These are phyloP conservation scores for Elysia chlorotica DNA, from an alignment of 1,140 invertebrate genomes.

Conservation along the genomic window DNA sequence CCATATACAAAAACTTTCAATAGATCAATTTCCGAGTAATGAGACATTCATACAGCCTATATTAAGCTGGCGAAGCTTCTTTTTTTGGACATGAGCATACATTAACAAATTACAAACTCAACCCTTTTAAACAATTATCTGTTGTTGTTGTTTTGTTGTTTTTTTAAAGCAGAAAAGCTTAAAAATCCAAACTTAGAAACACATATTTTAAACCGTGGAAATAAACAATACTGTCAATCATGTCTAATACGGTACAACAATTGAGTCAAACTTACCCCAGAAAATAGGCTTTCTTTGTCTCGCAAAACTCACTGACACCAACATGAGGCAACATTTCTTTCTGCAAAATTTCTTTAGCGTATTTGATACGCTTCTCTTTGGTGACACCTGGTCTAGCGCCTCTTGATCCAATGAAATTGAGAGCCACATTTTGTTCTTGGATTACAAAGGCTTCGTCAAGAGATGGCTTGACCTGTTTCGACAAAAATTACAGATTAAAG, in stretches of 20 bases:
- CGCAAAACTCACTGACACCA: slow-evolving; percentile 97
- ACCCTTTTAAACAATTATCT: too few relatives aligned
- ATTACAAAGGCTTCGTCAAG: slow-evolving; percentile 99
- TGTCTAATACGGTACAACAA: neutral
- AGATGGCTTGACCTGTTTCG: slow-evolving; percentile 80
- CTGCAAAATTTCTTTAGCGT: slow-evolving; percentile 97
- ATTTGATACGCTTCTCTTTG: slow-evolving; percentile 98
- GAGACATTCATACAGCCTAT: too few relatives aligned
- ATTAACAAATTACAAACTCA: too few relatives aligned
- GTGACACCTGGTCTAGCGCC: slow-evolving; percentile 97
- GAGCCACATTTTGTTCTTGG: slow-evolving; percentile 97
- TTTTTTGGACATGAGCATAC: too few relatives aligned
- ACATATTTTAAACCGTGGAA: neutral
- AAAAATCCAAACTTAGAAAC: neutral
- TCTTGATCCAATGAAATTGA: slow-evolving; percentile 97
- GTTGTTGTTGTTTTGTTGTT: too few relatives aligned
- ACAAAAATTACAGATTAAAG: slow-evolving; percentile 1
- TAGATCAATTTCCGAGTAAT: too few relatives aligned
- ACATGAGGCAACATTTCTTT: slow-evolving; percentile 99
- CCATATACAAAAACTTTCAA: too few relatives aligned
- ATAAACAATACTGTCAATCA: neutral
- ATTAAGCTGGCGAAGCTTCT: too few relatives aligned
- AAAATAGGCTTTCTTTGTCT: slow-evolving; percentile 99
- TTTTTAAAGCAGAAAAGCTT: neutral
- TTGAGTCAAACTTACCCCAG: slow-evolving; percentile 71